A percentile compares a stretch with the other conserved stretches of the same genome.
Conservation (phyloP, 2,797 vertebrate species). For the Champsocephalus gunnari region DNA sequence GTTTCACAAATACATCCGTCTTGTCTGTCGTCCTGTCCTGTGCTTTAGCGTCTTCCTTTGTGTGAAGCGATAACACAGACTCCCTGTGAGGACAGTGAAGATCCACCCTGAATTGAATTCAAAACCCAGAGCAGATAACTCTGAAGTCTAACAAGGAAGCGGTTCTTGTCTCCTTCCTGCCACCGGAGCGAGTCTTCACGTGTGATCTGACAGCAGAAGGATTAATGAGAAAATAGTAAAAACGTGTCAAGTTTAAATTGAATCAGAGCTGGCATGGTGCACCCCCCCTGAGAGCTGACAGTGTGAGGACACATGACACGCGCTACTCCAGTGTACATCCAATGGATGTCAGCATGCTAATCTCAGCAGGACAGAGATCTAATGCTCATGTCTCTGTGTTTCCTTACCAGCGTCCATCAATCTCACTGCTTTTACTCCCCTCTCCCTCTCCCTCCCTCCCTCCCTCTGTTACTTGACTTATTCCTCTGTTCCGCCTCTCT, state of each 20-base stretch:
- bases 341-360: conserved; percentile 34
- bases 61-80: background rate
- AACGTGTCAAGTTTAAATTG: conserved; percentile 48
- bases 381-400: conserved; percentile 13
- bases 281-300: background rate
- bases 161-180: background rate
- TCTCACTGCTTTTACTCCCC: background rate
- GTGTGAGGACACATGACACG: conserved; percentile 19
- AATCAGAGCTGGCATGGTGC: conserved; percentile 10
- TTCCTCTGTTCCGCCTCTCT: background rate
- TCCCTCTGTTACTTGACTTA: background rate
- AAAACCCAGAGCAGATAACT: conserved; percentile 9
- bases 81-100: background rate
- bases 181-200: conserved; percentile 6
- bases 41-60: background rate
- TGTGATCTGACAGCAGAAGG: conserved; percentile 25
- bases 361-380: conserved; percentile 37
- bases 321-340: conserved; percentile 21
- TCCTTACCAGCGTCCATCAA: conserved; percentile 6
- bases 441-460: background rate
- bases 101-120: conserved; percentile 18
- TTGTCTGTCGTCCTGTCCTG: background rate
- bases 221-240: conserved; percentile 42
- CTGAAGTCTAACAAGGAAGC: background rate
- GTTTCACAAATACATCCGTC: background rate